phyloP scores from a whole-genome alignment of 92 coral and sea anemone species.

The Epizoanthus ramosus region DNA sequence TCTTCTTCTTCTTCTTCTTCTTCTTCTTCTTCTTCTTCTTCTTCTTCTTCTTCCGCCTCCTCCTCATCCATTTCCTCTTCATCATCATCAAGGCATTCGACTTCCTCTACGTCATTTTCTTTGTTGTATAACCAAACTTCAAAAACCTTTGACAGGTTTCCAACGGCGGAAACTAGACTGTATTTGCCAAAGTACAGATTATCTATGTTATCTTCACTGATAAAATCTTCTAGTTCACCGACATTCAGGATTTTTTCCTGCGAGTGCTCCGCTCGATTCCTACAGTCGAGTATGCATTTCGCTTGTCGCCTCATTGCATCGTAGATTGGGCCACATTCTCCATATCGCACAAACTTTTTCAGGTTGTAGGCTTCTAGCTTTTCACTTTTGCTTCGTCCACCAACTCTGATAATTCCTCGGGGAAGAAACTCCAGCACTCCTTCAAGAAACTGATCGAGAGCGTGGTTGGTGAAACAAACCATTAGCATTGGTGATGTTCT shows the following conservation, averaged over 20 bases:
- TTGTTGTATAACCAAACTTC: constrained; percentile 28
- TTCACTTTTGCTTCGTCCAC: constrained; percentile 47
- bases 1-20: too few species aligned
- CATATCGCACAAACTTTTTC: constrained; percentile 20
- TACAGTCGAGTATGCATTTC: background rate
- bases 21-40: too few species aligned
- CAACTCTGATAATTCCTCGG: constrained; percentile 30
- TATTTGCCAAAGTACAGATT: constrained; percentile 28
- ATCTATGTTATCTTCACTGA: constrained; percentile 22
- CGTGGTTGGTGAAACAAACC: constrained; percentile 62
- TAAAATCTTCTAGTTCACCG: constrained; percentile 20
- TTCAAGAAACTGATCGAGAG: constrained; percentile 58
- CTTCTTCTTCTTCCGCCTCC: constrained; percentile 28
- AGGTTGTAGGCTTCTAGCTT: constrained; percentile 13
- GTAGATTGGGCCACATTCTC: constrained; percentile 19
- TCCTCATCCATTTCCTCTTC: constrained; percentile 35
- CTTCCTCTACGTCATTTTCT: background rate
- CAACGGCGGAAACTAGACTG: background rate
- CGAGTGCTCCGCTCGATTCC: constrained; percentile 17
- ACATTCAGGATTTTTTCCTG: background rate
- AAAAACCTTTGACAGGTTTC: constrained; percentile 10
- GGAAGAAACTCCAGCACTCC: constrained; percentile 43
- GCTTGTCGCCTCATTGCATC: background rate
- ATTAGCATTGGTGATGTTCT: constrained; percentile 52
- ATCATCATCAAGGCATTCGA: background rate